These are phyloP conservation scores for Mola mola DNA, from an alignment of 2,113 vertebrate species.

Conservation along the genomic window DNA sequence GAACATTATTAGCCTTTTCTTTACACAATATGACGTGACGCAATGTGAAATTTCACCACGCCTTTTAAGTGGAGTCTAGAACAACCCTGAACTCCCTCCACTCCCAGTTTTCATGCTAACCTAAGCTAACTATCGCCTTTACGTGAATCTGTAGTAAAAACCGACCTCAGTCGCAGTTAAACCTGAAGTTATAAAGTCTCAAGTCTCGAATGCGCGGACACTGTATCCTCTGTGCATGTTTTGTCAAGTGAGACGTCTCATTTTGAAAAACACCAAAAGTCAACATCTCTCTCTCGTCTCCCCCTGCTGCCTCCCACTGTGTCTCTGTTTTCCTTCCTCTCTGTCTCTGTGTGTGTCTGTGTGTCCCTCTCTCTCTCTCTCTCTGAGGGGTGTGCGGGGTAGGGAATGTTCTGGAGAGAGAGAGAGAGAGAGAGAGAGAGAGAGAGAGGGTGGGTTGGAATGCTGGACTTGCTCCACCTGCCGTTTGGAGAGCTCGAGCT, in stretches of 20 bases:
- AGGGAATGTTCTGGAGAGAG: slow-evolving; percentile 74
- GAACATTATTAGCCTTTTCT: neutral
- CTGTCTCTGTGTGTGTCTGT: slow-evolving; percentile 62
- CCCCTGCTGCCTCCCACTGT: slow-evolving; percentile 66
- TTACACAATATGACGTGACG: too few species aligned
- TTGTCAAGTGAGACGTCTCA: slow-evolving; percentile 71
- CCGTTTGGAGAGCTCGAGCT: slow-evolving; percentile 72
- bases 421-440: slow-evolving; percentile 32
- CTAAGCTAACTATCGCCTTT: neutral
- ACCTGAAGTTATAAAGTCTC: slow-evolving; percentile 9
- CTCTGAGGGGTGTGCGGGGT: slow-evolving; percentile 67
- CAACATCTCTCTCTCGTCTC: slow-evolving; percentile 73
- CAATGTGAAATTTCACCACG: too few species aligned
- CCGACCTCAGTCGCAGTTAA: neutral
- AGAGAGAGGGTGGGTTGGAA: slow-evolving; percentile 51
- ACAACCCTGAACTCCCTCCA: neutral
- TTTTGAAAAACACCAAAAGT: slow-evolving; percentile 74
- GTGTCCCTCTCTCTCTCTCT: slow-evolving; percentile 46
- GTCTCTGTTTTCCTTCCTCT: slow-evolving; percentile 75
- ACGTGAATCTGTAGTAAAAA: neutral
- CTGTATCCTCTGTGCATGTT: slow-evolving; percentile 52
- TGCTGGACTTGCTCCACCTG: slow-evolving; percentile 80
- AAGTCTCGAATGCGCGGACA: slow-evolving; percentile 12
- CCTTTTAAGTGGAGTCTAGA: neutral
- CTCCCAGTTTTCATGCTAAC: slow-evolving; percentile 20